These are phyloP conservation scores for Drosophila mimica DNA, from an alignment of 2,888 invertebrate species.

Conservation along the genomic window DNA sequence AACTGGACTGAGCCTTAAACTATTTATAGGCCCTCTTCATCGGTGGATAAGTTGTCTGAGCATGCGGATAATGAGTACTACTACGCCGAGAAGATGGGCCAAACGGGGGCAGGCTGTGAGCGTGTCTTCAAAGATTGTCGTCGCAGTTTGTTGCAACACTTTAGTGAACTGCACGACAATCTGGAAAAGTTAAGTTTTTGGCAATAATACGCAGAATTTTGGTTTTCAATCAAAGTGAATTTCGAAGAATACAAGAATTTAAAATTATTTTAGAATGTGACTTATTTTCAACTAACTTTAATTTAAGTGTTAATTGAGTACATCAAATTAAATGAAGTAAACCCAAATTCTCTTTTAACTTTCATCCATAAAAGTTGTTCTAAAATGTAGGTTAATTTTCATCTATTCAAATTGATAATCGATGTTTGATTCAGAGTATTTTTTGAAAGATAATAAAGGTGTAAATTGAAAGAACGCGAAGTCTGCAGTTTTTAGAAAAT, in stretches of 20 bases:
- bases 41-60: constrained; percentile 88
- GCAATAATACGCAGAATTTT: constrained; percentile 52
- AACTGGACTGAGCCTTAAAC: not conserved
- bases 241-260: not conserved
- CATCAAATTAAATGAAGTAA: not conserved
- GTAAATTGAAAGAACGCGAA: constrained; percentile 71
- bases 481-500: constrained; percentile 33
- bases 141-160: constrained; percentile 64
- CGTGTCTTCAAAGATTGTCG: constrained; percentile 81
- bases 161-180: constrained; percentile 65
- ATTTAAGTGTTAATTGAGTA: not conserved
- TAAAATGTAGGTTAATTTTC: constrained; percentile 4
- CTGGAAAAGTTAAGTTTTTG: constrained; percentile 57
- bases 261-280: not conserved
- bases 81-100: constrained; percentile 90
- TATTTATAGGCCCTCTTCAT: constrained; percentile 88
- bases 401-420: not conserved
- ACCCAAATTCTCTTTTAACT: not conserved
- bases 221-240: not conserved
- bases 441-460: constrained; percentile 30
- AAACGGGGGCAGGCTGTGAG: constrained; percentile 83
- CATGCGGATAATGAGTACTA: constrained; percentile 90
- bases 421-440: constrained; percentile 21
- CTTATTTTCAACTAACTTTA: not conserved
- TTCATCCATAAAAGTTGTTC: not conserved